These are phyloP conservation scores for Thaumetopoea pityocampa DNA, from an alignment of 1,140 invertebrate genomes.

Conservation along the genomic window DNA sequence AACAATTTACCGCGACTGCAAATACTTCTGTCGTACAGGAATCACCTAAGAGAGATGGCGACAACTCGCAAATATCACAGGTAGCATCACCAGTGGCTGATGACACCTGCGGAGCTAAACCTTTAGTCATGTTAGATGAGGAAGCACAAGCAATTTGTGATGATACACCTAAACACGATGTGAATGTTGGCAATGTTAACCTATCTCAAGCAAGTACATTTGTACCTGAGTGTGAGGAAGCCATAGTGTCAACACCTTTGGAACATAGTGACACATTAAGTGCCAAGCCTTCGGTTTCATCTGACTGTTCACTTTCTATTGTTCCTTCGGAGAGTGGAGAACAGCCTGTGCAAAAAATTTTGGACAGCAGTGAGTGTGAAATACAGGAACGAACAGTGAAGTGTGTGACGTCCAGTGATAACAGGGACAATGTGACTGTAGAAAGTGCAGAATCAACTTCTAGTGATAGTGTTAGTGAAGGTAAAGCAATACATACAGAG, in stretches of 20 bases:
- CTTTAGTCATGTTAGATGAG: constrained; percentile 13
- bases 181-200: constrained; percentile 24
- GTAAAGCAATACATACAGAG: constrained; percentile 30
- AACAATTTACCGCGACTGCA: constrained; percentile 7
- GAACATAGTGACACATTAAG: constrained; percentile 27
- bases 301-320: constrained; percentile 35
- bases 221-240: constrained; percentile 25
- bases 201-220: constrained; percentile 28
- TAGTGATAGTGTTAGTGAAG: constrained; percentile 63
- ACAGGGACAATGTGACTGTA: constrained; percentile 55
- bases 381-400: constrained; percentile 57
- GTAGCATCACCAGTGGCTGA: constrained; percentile 25
- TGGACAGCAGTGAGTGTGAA: constrained; percentile 40
- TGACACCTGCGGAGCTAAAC: constrained; percentile 39
- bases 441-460: constrained; percentile 66
- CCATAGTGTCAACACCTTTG: constrained; percentile 21
- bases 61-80: constrained; percentile 12
- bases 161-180: constrained; percentile 15
- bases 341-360: constrained; percentile 39
- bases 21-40: constrained; percentile 8
- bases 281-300: constrained; percentile 27
- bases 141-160: constrained; percentile 23
- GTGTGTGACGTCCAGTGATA: constrained; percentile 64
- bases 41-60: constrained; percentile 13
- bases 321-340: constrained; percentile 58